These are phyloP conservation scores for Zingel zingel DNA, from an alignment of 2,113 vertebrate genomes.

Conservation along the genomic window DNA sequence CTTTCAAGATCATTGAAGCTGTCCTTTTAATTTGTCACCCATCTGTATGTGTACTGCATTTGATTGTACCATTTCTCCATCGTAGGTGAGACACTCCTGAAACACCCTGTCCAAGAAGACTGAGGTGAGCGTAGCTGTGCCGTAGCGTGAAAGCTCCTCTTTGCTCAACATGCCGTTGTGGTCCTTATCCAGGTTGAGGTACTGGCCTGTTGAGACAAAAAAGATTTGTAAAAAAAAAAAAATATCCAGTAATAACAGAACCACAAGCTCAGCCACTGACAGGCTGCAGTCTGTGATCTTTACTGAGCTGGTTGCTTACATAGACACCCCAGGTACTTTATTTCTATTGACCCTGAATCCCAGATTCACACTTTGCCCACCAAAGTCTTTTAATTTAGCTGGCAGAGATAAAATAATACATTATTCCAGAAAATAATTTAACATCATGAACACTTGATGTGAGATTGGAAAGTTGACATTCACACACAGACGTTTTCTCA, in stretches of 20 bases:
- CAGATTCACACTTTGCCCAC: not conserved
- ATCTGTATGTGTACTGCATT: not conserved
- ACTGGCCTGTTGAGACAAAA: slow-evolving; percentile 88
- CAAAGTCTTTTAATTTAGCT: not conserved
- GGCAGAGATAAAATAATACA: not conserved
- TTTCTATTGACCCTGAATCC: not conserved
- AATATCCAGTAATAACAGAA: not conserved
- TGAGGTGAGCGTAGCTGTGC: slow-evolving; percentile 94
- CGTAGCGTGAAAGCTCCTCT: slow-evolving; percentile 97
- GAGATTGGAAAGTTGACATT: not conserved
- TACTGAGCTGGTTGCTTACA: not conserved
- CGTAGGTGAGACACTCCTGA: slow-evolving; percentile 97
- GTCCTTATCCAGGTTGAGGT: slow-evolving; percentile 97
- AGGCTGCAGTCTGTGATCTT: not conserved
- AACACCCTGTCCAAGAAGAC: slow-evolving; percentile 97
- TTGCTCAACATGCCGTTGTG: slow-evolving; percentile 99
- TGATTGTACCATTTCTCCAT: slow-evolving; percentile 95
- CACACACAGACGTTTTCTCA: slow-evolving; percentile 69
- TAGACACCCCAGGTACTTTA: not conserved
- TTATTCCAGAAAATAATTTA: not conserved
- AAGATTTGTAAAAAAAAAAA: not conserved
- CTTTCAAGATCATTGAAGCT: not conserved
- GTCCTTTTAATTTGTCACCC: not conserved
- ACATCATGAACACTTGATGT: not conserved
- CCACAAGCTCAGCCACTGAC: not conserved